These are phyloP conservation scores for Acridotheres tristis DNA, from an alignment of 2,797 vertebrate genomes.

Conservation along the genomic window DNA sequence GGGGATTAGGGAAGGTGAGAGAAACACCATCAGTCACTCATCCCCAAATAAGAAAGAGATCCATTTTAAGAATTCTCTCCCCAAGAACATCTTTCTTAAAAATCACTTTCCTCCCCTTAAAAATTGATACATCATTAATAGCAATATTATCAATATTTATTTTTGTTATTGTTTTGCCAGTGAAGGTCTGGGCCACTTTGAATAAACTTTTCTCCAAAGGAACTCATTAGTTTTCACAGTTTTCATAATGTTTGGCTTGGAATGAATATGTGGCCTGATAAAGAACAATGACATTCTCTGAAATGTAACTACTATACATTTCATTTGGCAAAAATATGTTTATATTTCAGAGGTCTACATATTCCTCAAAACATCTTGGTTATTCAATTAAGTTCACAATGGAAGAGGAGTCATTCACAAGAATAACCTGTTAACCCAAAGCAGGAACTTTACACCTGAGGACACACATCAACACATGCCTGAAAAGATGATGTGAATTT, in stretches of 20 bases:
- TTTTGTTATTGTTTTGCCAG: neutral
- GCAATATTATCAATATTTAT: neutral
- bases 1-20: neutral
- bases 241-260: neutral
- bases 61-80: neutral
- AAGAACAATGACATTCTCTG: neutral
- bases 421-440: neutral
- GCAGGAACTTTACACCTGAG: neutral
- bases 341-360: neutral
- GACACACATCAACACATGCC: neutral
- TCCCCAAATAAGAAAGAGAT: neutral
- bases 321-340: neutral
- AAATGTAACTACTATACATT: neutral
- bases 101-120: neutral
- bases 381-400: neutral
- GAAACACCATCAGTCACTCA: neutral
- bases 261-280: neutral
- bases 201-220: neutral
- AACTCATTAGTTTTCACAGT: neutral
- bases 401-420: neutral
- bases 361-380: neutral
- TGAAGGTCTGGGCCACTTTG: neutral
- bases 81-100: neutral
- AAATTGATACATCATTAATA: neutral
- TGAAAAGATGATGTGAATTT: neutral